Percentiles rank a stretch among this genome's conserved stretches.
These are phyloP conservation scores for Tachina grossa DNA, from an alignment of 2,888 invertebrate species.

Conservation along the genomic window DNA sequence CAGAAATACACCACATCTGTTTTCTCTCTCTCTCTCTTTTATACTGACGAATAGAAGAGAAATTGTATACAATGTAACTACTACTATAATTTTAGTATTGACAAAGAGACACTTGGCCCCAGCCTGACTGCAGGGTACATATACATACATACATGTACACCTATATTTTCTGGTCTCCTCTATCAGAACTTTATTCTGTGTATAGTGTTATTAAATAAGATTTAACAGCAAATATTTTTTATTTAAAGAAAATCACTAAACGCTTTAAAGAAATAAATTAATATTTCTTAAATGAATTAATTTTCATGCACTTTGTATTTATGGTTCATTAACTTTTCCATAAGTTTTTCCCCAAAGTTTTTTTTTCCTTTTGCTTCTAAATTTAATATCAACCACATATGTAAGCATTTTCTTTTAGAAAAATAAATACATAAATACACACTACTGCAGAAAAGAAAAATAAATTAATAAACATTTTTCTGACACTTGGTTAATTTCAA, in stretches of 20 bases:
- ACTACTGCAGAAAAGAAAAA: conserved; percentile 17
- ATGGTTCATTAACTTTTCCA: conserved; percentile 65
- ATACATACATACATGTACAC: no score
- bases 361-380: conserved; percentile 25
- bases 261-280: neutral
- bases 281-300: neutral
- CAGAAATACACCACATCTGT: no score
- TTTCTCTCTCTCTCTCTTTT: no score
- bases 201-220: no score
- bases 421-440: neutral
- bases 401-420: conserved; percentile 33
- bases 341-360: conserved; percentile 20
- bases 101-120: no score
- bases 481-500: conserved; percentile 72
- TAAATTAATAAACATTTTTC: conserved; percentile 68
- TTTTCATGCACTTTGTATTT: neutral
- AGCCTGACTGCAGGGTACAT: no score
- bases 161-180: no score
- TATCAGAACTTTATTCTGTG: no score
- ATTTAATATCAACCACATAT: conserved; percentile 44
- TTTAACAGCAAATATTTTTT: neutral
- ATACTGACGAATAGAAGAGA: no score
- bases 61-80: no score
- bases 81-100: no score
- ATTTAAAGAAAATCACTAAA: neutral